Evolutionary conservation across 2,797 vertebrate species (phyloP), one percentile per base, ranked within the genome.

Genomic region (Sebastes steindachneri): DNA sequence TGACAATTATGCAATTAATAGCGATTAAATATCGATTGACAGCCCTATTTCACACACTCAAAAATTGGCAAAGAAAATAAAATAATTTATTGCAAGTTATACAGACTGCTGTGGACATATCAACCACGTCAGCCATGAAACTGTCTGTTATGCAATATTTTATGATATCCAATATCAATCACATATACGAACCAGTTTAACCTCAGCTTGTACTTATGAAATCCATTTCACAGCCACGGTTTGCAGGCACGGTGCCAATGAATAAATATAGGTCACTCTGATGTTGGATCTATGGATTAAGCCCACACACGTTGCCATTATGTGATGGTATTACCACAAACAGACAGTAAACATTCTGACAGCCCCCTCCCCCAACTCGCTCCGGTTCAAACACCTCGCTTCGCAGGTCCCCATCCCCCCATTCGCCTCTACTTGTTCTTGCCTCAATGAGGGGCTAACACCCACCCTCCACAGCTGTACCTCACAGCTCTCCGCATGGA

Each of bases 271-370:
- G 88, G 85, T 81, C 79, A 33, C 37, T 73, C 35, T 68, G 65
- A 68, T 75, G 86, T 74, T 54, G 65, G 51, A 77, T 86, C 53
- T 87, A 65, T 89, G 79, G 74, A 88, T 81, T 79, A 83, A 79
- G 55, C 82, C 63, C 75, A 45, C 79, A 74, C 76, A 29, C 65
- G 10, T 53, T 70, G 73, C 33, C 75, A 78, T 76, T 69, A 82
- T 83, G 82, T 75, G 80, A 84, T n/a, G 64, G 79, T 67, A 71
- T 84, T 86, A 85, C 69, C 53, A 26, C 87, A 83, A 64, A 75
- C 80, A 77, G 72, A 92, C 57, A 45, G 81, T 79, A 78, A 88
- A 84, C 83, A 80, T 85, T 84, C 73, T 68, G 62, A 84, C 23
- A 35, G 78, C 84, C 77, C 78, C 86, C 84, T 83, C 86, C 89